Evolutionary conservation across 2,888 invertebrate species (phyloP).

Genomic region (Ephialtes manifestator): DNA sequence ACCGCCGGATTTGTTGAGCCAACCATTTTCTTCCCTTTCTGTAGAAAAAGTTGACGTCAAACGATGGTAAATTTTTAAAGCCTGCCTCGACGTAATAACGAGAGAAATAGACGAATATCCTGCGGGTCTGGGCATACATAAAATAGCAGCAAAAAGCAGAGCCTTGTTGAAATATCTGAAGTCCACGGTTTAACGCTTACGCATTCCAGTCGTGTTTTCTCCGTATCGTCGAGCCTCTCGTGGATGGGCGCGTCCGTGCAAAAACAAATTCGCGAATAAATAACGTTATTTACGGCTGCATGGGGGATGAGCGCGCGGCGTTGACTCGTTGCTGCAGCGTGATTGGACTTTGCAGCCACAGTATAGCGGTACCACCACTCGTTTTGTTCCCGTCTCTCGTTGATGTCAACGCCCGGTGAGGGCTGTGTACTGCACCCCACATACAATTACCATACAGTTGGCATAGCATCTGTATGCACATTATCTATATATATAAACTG

Average conservation of each 20-base stretch:
- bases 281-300: slow-evolving; percentile 77
- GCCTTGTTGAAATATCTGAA: slow-evolving; percentile 63
- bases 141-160: slow-evolving; percentile 43
- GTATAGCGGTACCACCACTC: slow-evolving; percentile 22
- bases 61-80: slow-evolving; percentile 48
- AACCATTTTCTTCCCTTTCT: background rate
- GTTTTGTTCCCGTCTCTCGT: slow-evolving; percentile 48
- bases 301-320: slow-evolving; percentile 58
- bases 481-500: slow-evolving; percentile 23
- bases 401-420: slow-evolving; percentile 46
- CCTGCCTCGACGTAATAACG: slow-evolving; percentile 54
- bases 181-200: slow-evolving; percentile 69
- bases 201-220: slow-evolving; percentile 74
- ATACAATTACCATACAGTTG: slow-evolving; percentile 48
- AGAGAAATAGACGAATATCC: slow-evolving; percentile 57
- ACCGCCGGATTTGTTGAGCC: background rate
- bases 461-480: slow-evolving; percentile 7
- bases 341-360: slow-evolving; percentile 55
- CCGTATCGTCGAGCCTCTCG: slow-evolving; percentile 50
- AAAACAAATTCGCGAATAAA: slow-evolving; percentile 79
- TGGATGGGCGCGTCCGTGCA: slow-evolving; percentile 62
- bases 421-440: slow-evolving; percentile 44
- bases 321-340: slow-evolving; percentile 31
- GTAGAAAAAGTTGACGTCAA: background rate
- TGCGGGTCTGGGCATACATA: slow-evolving; percentile 17